Base-by-base conservation (phyloP, 2,888 invertebrate species). In the Agonopterix arenella region DNA sequence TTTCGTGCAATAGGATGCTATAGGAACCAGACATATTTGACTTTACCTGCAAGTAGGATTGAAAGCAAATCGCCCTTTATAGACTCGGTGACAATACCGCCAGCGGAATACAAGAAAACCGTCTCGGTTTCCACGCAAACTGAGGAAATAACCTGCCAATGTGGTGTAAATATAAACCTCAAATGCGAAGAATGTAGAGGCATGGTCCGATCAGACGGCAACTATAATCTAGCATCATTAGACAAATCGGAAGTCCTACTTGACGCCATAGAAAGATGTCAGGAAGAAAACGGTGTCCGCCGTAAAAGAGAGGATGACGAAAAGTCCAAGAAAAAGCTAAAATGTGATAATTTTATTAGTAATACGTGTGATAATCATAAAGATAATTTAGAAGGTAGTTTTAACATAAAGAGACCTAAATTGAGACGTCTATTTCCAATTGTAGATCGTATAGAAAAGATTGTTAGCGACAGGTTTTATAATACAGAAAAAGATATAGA, bases 261-360 rank as follows among this genome's bases (percentile, higher is more conserved):
- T 49, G 90, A 90, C 56, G 91, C 91, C 49, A 91, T 91, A 55
- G 91, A 63, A 76, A 90, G 36, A 84, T 90, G 74, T 38, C 46
- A 50, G 44, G 57, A 53, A 43, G 67, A 76, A 46, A 74, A 69
- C 44, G 76, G 76, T 8, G 73, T 70, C 8, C 63, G 80, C 40
- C 59, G 77, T 45, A 78, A 75, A 64, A 71, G 71, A 42, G 76
- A 75, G 36, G 79, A 77, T 3, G 78, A 75, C 40, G 76, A 70
- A 8, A 80, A 76, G 52, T 65, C 72, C 62, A 64, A 77, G 55
- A 83, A 85, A 62, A 88, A 88, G 80, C 84, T 73, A 64, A 88
- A 89, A 83, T 89, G 88, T 88, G 89, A 89, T 74, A 43, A 43
- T 13, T 64, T 67, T 73, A 73, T 68, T 64, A 68, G 62, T 73